phyloP scores from a whole-genome alignment of 2,888 invertebrate genomes.

The Phyto melanocephala region DNA sequence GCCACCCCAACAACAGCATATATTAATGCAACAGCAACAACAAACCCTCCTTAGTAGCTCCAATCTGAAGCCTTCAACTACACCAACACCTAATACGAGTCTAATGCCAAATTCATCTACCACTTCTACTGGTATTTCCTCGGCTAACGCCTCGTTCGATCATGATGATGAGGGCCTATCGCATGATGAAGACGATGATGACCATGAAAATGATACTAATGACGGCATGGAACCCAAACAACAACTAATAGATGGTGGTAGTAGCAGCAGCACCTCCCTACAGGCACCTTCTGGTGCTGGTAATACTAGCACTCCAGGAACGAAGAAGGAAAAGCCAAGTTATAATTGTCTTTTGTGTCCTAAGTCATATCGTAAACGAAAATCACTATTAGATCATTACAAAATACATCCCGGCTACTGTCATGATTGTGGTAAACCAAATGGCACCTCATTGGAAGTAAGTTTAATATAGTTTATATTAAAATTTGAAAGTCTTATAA shows the following conservation, averaged over 20 bases:
- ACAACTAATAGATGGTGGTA: conserved; percentile 76
- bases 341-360: conserved; percentile 77
- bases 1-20: conserved; percentile 61
- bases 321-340: conserved; percentile 76
- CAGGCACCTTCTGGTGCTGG: conserved; percentile 72
- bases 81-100: conserved; percentile 38
- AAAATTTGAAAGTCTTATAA: too few relatives aligned
- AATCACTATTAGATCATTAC: conserved; percentile 78
- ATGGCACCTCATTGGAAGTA: conserved; percentile 77
- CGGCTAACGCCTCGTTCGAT: conserved; percentile 70
- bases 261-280: conserved; percentile 75
- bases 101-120: conserved; percentile 42
- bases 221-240: conserved; percentile 75
- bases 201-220: conserved; percentile 72
- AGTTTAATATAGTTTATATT: conserved; percentile 7
- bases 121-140: conserved; percentile 48
- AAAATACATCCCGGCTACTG: conserved; percentile 78
- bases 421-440: conserved; percentile 78
- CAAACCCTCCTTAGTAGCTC: conserved; percentile 31
- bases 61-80: conserved; percentile 34
- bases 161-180: conserved; percentile 74
- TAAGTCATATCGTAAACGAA: conserved; percentile 78
- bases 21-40: conserved; percentile 60
- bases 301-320: conserved; percentile 66
- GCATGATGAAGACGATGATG: conserved; percentile 72